These are phyloP conservation scores for Eristalis pertinax DNA, from an alignment of 2,888 invertebrate species.

Conservation along the genomic window DNA sequence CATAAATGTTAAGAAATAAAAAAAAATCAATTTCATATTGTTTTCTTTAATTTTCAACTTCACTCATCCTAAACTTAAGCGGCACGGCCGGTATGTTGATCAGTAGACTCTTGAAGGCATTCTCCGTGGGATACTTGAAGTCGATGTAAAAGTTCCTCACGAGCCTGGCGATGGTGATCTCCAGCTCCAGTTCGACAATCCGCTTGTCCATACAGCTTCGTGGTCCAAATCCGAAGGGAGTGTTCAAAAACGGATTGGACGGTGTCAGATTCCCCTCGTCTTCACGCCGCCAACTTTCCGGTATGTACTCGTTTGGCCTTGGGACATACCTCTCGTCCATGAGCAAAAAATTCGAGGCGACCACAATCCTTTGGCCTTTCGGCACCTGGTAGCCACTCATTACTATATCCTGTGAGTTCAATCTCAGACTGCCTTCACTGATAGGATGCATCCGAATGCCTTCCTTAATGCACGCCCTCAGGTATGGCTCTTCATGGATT, in stretches of 20 bases:
- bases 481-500: constrained; percentile 82
- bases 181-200: constrained; percentile 88
- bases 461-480: constrained; percentile 88
- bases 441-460: constrained; percentile 84
- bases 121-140: constrained; percentile 75
- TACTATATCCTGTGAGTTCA: constrained; percentile 83
- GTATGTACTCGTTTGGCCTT: constrained; percentile 84
- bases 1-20: too few species aligned
- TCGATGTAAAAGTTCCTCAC: constrained; percentile 77
- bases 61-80: constrained; percentile 77
- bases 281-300: constrained; percentile 87
- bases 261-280: constrained; percentile 66
- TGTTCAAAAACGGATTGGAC: constrained; percentile 83
- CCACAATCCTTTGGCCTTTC: constrained; percentile 85
- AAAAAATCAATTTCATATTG: too few species aligned
- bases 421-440: constrained; percentile 83
- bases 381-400: constrained; percentile 85
- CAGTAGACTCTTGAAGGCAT: constrained; percentile 74
- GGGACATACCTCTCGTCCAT: constrained; percentile 85
- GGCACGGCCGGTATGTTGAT: constrained; percentile 78
- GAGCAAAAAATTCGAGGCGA: constrained; percentile 85
- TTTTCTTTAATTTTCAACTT: constrained; percentile 70
- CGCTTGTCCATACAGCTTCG: constrained; percentile 87
- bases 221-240: constrained; percentile 87
- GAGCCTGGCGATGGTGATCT: constrained; percentile 82